A percentile compares a stretch with the other conserved stretches of the same genome.
phyloP scores from a whole-genome alignment of 2,113 vertebrate species.

The Psittacara wagleri region DNA sequence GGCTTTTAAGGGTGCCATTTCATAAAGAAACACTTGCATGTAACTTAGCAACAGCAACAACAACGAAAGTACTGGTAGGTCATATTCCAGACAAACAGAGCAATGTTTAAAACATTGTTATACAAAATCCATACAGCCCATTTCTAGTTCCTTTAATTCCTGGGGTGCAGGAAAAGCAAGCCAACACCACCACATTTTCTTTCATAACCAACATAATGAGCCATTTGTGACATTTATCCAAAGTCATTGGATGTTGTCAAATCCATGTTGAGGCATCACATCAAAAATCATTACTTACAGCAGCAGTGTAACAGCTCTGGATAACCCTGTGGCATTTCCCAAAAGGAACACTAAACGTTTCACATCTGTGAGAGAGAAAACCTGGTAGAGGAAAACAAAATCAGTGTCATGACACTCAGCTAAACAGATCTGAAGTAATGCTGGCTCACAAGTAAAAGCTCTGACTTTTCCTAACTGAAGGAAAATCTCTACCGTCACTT shows the following conservation, averaged over 20 bases:
- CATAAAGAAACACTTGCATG: not conserved
- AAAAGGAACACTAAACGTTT: not conserved
- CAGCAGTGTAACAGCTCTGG: not conserved
- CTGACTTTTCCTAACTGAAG: not conserved
- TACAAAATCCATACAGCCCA: not conserved
- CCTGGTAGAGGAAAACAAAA: not conserved
- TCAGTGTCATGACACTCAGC: not conserved
- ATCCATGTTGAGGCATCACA: not conserved
- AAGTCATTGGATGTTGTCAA: not conserved
- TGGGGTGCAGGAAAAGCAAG: not conserved
- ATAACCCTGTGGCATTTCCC: not conserved
- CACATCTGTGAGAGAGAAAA: not conserved
- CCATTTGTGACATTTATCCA: not conserved
- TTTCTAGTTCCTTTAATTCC: not conserved
- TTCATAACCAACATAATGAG: not conserved
- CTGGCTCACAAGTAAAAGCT: not conserved
- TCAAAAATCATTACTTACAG: not conserved
- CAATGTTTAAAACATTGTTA: constrained; percentile 32
- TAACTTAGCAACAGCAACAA: constrained; percentile 31
- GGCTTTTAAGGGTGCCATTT: not conserved
- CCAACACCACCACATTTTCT: not conserved
- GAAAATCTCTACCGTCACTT: not conserved
- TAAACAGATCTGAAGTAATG: not conserved
- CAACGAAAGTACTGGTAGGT: constrained; percentile 5
- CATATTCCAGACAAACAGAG: constrained; percentile 16